Percentiles rank a stretch among this genome's conserved stretches.
Conservation (phyloP, 2,113 vertebrate genomes). For the Pycnonotus jocosus region DNA sequence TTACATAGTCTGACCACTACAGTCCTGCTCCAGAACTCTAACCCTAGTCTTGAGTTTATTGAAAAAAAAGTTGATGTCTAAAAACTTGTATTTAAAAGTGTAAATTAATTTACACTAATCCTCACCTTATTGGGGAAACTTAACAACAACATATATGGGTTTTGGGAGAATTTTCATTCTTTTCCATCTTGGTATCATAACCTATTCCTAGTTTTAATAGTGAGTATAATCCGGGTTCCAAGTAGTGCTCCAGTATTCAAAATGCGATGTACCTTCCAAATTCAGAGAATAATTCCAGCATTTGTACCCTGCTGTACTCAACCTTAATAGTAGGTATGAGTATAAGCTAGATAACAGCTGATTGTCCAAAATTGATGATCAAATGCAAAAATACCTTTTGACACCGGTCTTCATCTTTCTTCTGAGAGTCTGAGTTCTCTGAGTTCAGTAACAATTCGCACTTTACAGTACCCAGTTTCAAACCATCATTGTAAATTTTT, state of each 20-base stretch:
- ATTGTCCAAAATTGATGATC: neutral
- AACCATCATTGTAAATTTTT: neutral
- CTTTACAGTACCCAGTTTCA: neutral
- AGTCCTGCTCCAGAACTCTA: neutral
- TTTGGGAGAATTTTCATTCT: neutral
- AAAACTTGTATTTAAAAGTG: neutral
- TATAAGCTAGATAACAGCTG: neutral
- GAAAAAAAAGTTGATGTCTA: neutral
- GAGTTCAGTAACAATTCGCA: neutral
- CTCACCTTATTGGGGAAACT: neutral
- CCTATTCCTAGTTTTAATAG: neutral
- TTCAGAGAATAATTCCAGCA: neutral
- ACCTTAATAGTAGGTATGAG: neutral
- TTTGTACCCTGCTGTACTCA: neutral
- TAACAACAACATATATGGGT: accelerated
- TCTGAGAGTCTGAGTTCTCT: neutral
- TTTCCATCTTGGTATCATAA: neutral
- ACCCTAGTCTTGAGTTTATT: neutral
- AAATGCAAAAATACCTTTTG: neutral
- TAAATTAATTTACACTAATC: neutral
- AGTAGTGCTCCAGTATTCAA: neutral
- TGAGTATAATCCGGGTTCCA: neutral
- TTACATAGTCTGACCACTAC: neutral
- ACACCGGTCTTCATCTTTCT: neutral
- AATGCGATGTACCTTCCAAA: neutral